Evolutionary conservation across 1,140 invertebrate species (phyloP), one percentile per base, ranked within the genome.

Genomic region (Listronotus bonariensis): DNA sequence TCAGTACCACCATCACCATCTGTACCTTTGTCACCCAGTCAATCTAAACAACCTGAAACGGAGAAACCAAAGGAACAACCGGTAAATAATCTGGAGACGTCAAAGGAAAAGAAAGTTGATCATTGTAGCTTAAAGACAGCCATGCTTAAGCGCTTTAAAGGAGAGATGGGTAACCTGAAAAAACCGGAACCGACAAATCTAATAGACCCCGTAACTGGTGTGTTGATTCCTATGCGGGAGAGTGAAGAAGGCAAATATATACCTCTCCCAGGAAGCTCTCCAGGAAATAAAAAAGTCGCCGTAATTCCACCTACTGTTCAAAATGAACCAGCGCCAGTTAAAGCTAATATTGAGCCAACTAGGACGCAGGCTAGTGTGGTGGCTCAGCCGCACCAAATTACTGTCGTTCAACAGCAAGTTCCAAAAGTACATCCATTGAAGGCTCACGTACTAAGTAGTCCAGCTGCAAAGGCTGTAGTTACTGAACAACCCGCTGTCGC

Each of bases 141-240:
- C 6, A 68, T 78, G 68, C 53, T 79, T 8, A 67, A 77, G n/a
- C 53, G 76, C n/a, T 65, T 77, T 14, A 77, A 79, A 65, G 73
- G 71, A 12, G 76, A 78, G 57, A 64, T 72, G 69, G 52, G 14
- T 11, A 68, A 42, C 17, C 10, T 34, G 11, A 68, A 68, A 15
- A 68, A 70, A 43, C 70, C 76, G 31, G 86, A 88, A 68, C 84
- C 86, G 1, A 86, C 83, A 71, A 84, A 81, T 11, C 74, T 91
- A 9, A 88, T 91, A 20, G 90, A 92, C 80, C 89, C 90, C 0
- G 88, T 90, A 0, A 92, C 89, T 1, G 91, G 90, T 9, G 81
- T 89, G 68, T 78, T 92, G 40, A 88, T 87, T 45, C 87, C 85
- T 0, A 87, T 89, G 83, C 80, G 86, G 68, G 87, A 89, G 69